Conservation (phyloP, 2,888 invertebrate genomes). For the Ennomos quercinarius region DNA sequence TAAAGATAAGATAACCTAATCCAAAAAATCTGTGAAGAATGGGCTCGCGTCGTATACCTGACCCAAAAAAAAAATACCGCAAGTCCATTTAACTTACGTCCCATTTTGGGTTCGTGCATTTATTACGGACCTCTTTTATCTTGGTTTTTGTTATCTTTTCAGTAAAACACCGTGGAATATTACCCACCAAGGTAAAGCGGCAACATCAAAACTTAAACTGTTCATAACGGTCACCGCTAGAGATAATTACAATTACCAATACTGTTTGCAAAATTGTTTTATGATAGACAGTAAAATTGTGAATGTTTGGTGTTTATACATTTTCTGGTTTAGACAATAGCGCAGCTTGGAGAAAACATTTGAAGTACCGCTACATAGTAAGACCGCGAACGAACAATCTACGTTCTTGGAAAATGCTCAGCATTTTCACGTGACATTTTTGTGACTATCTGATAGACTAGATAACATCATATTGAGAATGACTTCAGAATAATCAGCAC, state of each 20-base stretch:
- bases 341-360: conserved; percentile 16
- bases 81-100: conserved; percentile 60
- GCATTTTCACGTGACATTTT: too few relatives aligned
- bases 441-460: too few relatives aligned
- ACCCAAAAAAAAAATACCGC: conserved; percentile 55
- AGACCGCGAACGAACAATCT: too few relatives aligned
- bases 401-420: too few relatives aligned
- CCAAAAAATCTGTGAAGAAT: conserved; percentile 40
- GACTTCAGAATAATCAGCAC: too few relatives aligned
- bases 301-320: conserved; percentile 30
- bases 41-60: conserved; percentile 54
- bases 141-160: conserved; percentile 49
- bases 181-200: conserved; percentile 33
- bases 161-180: conserved; percentile 57
- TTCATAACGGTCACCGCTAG: conserved; percentile 20
- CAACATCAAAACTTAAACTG: conserved; percentile 29
- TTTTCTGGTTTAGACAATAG: conserved; percentile 34
- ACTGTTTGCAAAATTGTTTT: conserved; percentile 32
- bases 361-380: conserved; percentile 30
- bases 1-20: conserved; percentile 47
- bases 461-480: too few relatives aligned
- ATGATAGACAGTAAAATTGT: conserved; percentile 40
- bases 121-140: conserved; percentile 68
- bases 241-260: conserved; percentile 23
- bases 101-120: conserved; percentile 65